Base-by-base conservation (phyloP, 2,113 vertebrate species). In the Pelobates fuscus region DNA sequence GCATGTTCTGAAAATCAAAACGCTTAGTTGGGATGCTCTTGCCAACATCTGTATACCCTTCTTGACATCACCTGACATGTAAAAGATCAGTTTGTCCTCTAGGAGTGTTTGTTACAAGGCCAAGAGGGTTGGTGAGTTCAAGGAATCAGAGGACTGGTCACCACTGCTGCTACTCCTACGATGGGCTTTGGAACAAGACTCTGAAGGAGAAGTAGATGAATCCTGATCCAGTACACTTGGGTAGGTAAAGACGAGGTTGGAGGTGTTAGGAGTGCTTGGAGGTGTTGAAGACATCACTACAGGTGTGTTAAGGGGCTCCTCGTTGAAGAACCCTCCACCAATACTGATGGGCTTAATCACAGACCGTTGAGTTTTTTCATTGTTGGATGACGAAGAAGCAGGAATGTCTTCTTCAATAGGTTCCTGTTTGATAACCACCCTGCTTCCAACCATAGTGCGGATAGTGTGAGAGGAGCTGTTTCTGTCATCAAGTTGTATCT, bases 141-240 rank as follows among this genome's bases (percentile, higher is more conserved):
- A 96, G 84, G 97, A 99, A 93, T 99, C 98, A 17, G 97, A 98
- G 1, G 97, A 98, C 85, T 99, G 98, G 86, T 99, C 98, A 26
- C 98, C 98, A 0, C 98, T 98, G 94, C 98, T 99, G 88, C 97
- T 98, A 93, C 97, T 98, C 81, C 97, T 94, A 80, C 97, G 95
- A 82, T 99, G 97, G 73, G 97, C 97, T 90, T 98, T 99, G 86
- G 97, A 98, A 87, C 97, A 99, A 23, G 97, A 98, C 89, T 98
- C 97, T 0, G 97, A 98, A 2, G 97, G 95, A 2, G 96, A 95
- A 0, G 95, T 94, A 0, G 96, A 95, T 55, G 95, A 97, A 77
- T 98, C 97, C 25, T 96, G 94, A 88, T 98, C 96, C 89, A 98
- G 88, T 84, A 98, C 95, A 10, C 83, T 98, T 32, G 97, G 97